Evolutionary conservation across 2,888 invertebrate genomes (phyloP).

Genomic region (Ormyrus rosae): DNA sequence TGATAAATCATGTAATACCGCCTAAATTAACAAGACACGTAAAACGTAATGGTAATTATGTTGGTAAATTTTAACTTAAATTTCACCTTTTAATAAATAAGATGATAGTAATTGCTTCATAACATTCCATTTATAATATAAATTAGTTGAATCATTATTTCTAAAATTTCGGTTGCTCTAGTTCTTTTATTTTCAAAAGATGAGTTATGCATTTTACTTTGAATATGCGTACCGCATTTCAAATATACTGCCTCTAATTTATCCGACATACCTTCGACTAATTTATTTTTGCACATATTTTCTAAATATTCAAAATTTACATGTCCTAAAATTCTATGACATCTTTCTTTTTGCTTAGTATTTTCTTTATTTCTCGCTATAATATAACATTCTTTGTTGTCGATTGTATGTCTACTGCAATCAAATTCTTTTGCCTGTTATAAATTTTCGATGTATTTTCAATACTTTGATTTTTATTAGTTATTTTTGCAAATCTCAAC

Average conservation of each 20-base stretch:
- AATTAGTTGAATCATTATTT: too few relatives aligned
- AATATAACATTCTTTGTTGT: background rate
- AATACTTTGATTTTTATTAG: conserved; percentile 3
- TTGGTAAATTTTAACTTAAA: too few relatives aligned
- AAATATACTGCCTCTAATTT: background rate
- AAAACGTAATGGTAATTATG: too few relatives aligned
- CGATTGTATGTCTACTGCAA: background rate
- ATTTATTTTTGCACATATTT: too few relatives aligned
- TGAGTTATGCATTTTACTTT: background rate
- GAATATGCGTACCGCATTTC: background rate
- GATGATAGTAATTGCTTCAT: too few relatives aligned
- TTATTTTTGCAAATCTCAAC: background rate
- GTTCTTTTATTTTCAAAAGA: background rate
- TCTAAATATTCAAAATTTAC: conserved; percentile 31
- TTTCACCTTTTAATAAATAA: too few relatives aligned
- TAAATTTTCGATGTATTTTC: conserved; percentile 27
- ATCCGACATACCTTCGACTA: background rate
- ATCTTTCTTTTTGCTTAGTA: conserved; percentile 32
- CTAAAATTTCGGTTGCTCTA: background rate
- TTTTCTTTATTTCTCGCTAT: background rate
- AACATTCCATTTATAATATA: too few relatives aligned
- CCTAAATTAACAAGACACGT: too few relatives aligned
- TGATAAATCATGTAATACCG: too few relatives aligned
- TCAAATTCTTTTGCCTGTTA: conserved; percentile 8
- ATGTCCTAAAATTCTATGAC: conserved; percentile 31